phyloP scores from a whole-genome alignment of 2,797 vertebrate species.

The Tamandua tetradactyla region DNA sequence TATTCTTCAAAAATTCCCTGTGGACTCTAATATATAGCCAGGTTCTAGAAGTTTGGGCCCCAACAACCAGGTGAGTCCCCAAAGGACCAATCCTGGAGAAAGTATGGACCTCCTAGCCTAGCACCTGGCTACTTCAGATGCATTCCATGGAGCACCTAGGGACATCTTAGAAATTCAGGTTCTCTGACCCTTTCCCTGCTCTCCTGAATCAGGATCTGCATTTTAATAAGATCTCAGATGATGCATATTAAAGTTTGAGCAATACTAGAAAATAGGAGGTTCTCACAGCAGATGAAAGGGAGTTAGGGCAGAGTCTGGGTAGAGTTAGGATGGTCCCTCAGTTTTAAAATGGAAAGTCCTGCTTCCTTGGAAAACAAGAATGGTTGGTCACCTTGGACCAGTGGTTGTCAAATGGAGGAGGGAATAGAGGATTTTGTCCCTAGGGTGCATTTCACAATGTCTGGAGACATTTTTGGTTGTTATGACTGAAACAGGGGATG shows the following conservation, averaged over 20 bases:
- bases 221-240: not conserved
- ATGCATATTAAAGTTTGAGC: not conserved
- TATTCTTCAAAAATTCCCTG: not conserved
- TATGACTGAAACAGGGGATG: not conserved
- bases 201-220: not conserved
- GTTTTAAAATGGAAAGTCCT: not conserved
- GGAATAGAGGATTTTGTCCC: not conserved
- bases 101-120: not conserved
- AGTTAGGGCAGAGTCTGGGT: not conserved
- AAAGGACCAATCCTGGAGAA: not conserved
- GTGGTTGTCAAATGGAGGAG: not conserved
- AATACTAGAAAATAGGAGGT: not conserved
- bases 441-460: not conserved
- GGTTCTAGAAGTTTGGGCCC: rapidly evolving
- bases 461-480: not conserved
- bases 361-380: not conserved
- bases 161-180: not conserved
- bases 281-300: not conserved
- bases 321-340: not conserved
- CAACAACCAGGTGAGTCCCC: no score
- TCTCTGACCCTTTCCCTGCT: rapidly evolving
- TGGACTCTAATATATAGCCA: not conserved
- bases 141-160: no score
- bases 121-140: not conserved
- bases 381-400: not conserved